These are phyloP conservation scores for Drosophila rellima DNA, from an alignment of 2,888 invertebrate genomes.

Conservation along the genomic window DNA sequence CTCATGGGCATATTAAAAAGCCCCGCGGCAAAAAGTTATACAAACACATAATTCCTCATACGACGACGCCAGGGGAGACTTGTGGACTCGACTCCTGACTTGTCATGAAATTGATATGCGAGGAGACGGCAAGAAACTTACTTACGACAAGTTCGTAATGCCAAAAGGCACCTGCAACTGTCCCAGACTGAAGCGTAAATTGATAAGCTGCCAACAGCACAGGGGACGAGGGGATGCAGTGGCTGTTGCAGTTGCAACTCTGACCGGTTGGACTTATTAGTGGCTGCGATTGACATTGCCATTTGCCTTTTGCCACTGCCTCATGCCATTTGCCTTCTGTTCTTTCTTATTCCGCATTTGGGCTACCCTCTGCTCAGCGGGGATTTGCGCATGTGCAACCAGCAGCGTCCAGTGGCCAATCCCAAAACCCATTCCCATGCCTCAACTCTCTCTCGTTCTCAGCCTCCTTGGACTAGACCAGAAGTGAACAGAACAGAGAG, in stretches of 20 bases:
- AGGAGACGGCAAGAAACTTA: conserved; percentile 33
- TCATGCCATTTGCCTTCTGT: conserved; percentile 50
- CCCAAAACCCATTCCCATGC: conserved; percentile 17
- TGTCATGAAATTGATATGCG: conserved; percentile 53
- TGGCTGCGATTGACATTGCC: conserved; percentile 65
- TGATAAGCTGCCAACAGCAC: conserved; percentile 69
- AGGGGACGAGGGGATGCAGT: background rate
- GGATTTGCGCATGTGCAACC: conserved; percentile 44
- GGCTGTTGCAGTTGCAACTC: conserved; percentile 29
- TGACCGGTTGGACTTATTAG: conserved; percentile 75
- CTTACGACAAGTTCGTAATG: conserved; percentile 39
- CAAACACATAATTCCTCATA: conserved; percentile 76
- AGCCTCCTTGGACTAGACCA: conserved; percentile 17
- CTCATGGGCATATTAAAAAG: conserved; percentile 52
- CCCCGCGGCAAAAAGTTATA: conserved; percentile 57
- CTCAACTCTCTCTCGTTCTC: conserved; percentile 6
- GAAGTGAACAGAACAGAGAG: background rate
- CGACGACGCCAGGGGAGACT: conserved; percentile 29
- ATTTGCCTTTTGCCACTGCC: background rate
- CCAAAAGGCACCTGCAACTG: conserved; percentile 69
- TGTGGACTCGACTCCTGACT: conserved; percentile 9
- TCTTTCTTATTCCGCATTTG: conserved; percentile 18
- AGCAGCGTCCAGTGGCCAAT: conserved; percentile 22
- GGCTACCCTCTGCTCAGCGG: conserved; percentile 35
- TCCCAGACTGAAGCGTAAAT: conserved; percentile 68